phyloP scores from a whole-genome alignment of 2,888 invertebrate species.

The Drosophila flavopinicola region DNA sequence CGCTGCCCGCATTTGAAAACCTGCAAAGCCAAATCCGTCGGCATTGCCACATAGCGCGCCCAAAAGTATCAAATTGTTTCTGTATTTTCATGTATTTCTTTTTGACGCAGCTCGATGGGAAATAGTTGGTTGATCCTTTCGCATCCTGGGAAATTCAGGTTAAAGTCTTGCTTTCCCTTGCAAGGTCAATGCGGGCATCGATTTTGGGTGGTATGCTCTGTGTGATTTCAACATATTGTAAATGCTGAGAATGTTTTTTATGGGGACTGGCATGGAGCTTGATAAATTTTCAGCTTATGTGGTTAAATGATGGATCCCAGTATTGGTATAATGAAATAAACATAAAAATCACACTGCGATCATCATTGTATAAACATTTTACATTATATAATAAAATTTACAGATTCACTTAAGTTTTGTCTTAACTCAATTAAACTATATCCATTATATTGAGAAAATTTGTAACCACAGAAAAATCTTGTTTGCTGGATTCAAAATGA shows the following conservation, averaged over 20 bases:
- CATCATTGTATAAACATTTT: no score
- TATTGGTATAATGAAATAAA: no score
- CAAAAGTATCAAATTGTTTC: constrained; percentile 78
- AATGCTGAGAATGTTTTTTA: constrained; percentile 7
- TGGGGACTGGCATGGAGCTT: no score
- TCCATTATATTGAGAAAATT: no score
- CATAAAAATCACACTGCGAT: no score
- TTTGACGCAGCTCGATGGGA: constrained; percentile 65
- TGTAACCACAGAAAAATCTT: no score
- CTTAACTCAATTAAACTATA: no score
- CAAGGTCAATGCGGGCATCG: constrained; percentile 62
- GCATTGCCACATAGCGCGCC: constrained; percentile 61
- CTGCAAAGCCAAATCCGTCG: constrained; percentile 61
- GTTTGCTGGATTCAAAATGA: no score
- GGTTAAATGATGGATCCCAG: not conserved
- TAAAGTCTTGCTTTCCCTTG: constrained; percentile 20
- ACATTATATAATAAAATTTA: no score
- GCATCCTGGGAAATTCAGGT: constrained; percentile 52
- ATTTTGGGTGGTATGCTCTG: constrained; percentile 6
- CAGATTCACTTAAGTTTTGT: no score
- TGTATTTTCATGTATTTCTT: constrained; percentile 59
- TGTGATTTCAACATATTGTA: not conserved
- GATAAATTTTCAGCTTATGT: no score
- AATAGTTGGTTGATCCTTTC: constrained; percentile 52
- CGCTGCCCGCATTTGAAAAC: constrained; percentile 73